Evolutionary conservation across 2,113 vertebrate genomes (phyloP), one percentile per base, ranked within the genome.

Genomic region (Cyprinodon brontotheroides): DNA sequence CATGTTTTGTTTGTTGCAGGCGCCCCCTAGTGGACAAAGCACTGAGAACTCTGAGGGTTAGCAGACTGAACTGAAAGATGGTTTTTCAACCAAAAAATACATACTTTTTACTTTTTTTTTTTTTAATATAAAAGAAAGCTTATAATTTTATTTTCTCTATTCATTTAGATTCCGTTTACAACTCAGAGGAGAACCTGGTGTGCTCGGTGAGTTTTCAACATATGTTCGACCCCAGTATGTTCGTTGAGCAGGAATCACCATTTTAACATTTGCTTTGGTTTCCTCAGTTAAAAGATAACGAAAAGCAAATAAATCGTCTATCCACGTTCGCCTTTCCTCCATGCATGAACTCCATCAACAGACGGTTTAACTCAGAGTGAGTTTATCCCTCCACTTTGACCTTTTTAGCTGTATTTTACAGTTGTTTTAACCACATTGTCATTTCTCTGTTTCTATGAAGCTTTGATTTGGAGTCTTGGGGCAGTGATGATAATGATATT

Each of bases 301-400:
- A 97, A 84, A 97, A 96, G 91, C 96, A 98, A 61, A 97, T 98
- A 87, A 98, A 99, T 80, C 94, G 97, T 0, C 96, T 99, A 13
- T 99, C 97, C 48, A 98, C 95, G 4, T 96, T 98, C 65, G 95
- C 97, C 8, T 99, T 98, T 68, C 97, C 97, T 1, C 97, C 97
- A 6, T 96, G 96, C 11, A 85, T 94, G 0, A 96, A 96, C 87
- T 99, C 97, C 88, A 97, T 99, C 84, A 94, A 96, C 67, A 94
- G 96, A 0, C 87, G 97, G 61, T 76, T 77, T 73, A 93, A 92
- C 78, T 87, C 84, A 0, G 94, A 94, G 94, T 95, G 81, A 85
- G 94, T 86, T 69, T 3, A 9, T 48, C 39, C 60, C 29, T 22
- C 38, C 3, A 36, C 48, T 4, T 20, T 38, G 15, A 38, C 13